Base-by-base conservation (phyloP, 2,888 invertebrate species). In the Apamea crenata region DNA sequence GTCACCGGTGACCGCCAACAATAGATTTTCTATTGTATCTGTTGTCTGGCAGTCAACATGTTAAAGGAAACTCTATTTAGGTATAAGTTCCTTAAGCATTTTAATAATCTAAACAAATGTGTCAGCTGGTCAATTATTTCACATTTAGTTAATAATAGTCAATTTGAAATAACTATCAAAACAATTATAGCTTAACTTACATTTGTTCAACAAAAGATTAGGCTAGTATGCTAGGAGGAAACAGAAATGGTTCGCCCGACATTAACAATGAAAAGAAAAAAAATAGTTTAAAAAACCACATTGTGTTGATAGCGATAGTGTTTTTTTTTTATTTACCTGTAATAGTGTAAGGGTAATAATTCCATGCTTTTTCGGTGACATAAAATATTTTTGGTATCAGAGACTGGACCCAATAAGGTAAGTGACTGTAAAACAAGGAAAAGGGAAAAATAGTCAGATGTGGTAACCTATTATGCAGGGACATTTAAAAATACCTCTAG, bases 361-460 rank as follows among this genome's bases (percentile, higher is more conserved):
- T 99, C 99, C 99, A 99, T 25, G 99, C 99, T 93, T 99, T 99
- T 95, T 99, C 99, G 80, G 98, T 99, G 32, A 99, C 98, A 95
- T 99, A 99, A 96, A 99, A 99, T 93, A 99, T 98, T 94, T 98
- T 98, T 86, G 99, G 99, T 92, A 98, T 98, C 89, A 99, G 95
- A 7, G 98, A 98, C 95, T 99, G 98, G 76, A 99, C 97, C 99
- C 99, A 99, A 93, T 98, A 98, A 8, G 99, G 99, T 83, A 99
- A 97, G 91, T 99, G 98, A 93, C 99, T 99, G 95, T 71, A 97
- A 97, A 85, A 89, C 88, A 82, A 84, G 85, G 81, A 86, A 83
- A 85, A 76, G 18, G 61, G 25, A 59, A 47, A 50, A 53, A 61
- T 18, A 70, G 68, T 70, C 71, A 40, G 10, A 63, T 67, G 29